Base-by-base conservation (phyloP, 2,888 invertebrate genomes). In the Leistus spinibarbis region DNA sequence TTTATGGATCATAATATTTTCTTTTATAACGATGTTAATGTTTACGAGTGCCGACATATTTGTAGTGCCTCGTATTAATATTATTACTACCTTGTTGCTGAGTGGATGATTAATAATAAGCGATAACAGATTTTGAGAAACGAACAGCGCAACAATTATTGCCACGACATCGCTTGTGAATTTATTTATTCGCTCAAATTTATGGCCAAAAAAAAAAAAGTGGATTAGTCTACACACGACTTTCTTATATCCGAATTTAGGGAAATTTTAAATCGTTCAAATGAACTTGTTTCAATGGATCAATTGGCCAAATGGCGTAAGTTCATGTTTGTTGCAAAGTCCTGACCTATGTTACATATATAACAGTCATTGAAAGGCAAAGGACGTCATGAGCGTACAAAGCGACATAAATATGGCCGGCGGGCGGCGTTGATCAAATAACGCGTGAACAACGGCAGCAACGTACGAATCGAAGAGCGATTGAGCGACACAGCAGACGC, bases 1-100 rank as follows among this genome's bases (percentile, higher is more conserved):
- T 71, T 71, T 71, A 71, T 65, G 71, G 64, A 27, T 65, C 65
- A 71, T 71, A 71, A 71, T 71, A 71, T 71, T 71, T 71, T 71
- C 71, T 71, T 71, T 71, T 71, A 71, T 65, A 65, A 65, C 71
- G 53, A 65, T 65, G 71, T 56, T 71, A 71, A 71, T 54, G 56
- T 71, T 71, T 71, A 71, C 60, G 71, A 56, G 22, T 71, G 7
- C 40, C 65, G 64, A 70, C 70, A 63, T 63, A 70, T 70, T 70
- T 70, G 70, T 63, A 54, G 54, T 22, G 54, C 40, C 40, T 40
- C 9, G 27, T 27, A 4, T 0, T 27, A 27, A 7, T 27, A 27
- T 7, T 27, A 40, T 40, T 40, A 40, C 40, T 3, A 40, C 13
- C 1, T 40, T 40, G 0, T 40, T 13, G 40, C 13, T 40, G 13